Conservation (phyloP, 1,140 invertebrate genomes). For the Antheraea mylitta region DNA sequence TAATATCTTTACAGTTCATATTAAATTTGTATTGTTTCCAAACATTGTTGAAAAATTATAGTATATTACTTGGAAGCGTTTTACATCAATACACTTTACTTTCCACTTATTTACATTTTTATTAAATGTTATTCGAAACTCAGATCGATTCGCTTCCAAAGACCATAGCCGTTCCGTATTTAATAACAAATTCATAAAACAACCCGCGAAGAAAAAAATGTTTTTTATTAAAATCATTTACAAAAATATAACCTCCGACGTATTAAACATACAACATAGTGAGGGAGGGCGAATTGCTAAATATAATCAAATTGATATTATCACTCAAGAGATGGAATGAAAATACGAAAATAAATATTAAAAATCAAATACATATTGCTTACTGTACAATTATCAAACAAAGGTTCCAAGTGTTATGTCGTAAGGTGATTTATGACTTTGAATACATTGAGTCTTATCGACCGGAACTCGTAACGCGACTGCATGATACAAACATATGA, state of each 20-base stretch:
- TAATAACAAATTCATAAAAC: conserved; percentile 32
- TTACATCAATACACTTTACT: not conserved
- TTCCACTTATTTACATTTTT: not conserved
- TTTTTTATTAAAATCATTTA: conserved; percentile 51
- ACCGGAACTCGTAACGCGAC: not conserved
- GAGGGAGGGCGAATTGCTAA: conserved; percentile 48
- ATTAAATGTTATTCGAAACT: not conserved
- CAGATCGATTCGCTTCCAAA: conserved; percentile 10
- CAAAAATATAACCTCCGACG: conserved; percentile 65
- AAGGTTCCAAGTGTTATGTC: not conserved
- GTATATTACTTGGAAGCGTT: not conserved
- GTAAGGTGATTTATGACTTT: not conserved
- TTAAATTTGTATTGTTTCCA: conserved; percentile 4
- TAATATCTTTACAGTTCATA: no score
- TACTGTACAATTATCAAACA: not conserved
- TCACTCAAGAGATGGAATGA: conserved; percentile 64
- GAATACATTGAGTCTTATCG: not conserved
- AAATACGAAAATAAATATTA: conserved; percentile 53
- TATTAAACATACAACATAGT: conserved; percentile 59
- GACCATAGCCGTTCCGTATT: conserved; percentile 47
- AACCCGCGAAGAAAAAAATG: conserved; percentile 33
- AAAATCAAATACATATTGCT: conserved; percentile 14
- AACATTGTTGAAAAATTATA: no score
- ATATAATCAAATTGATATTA: conserved; percentile 43
- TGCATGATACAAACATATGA: not conserved